These are phyloP conservation scores for Gonocerus acuteangulatus DNA, from an alignment of 2,888 invertebrate species.

Conservation along the genomic window DNA sequence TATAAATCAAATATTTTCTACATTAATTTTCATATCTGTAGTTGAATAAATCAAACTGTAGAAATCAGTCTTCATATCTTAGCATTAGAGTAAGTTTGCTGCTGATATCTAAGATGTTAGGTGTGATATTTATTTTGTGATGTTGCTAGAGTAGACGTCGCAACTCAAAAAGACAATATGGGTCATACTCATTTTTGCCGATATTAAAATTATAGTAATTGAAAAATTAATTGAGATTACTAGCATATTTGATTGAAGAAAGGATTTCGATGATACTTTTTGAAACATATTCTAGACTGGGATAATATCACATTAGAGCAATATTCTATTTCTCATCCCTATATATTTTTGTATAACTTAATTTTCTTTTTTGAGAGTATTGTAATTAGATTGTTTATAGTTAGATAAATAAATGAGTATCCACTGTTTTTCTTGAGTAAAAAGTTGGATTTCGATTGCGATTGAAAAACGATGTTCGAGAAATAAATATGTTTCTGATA, in stretches of 20 bases:
- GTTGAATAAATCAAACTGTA: conserved; percentile 1
- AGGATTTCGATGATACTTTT: neutral
- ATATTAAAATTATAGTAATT: neutral
- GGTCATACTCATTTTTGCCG: conserved; percentile 9
- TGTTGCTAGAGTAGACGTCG: conserved; percentile 12
- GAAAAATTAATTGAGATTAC: conserved; percentile 12
- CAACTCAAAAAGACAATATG: conserved; percentile 15
- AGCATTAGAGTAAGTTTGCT: conserved; percentile 3
- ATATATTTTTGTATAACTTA: conserved; percentile 19
- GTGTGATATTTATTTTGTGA: conserved; percentile 26
- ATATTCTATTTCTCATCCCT: conserved; percentile 6
- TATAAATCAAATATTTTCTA: conserved; percentile 9
- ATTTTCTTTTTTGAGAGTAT: conserved; percentile 10
- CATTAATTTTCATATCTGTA: conserved; percentile 20
- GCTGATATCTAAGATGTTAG: conserved; percentile 6
- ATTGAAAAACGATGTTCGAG: conserved; percentile 19
- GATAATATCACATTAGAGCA: conserved; percentile 10
- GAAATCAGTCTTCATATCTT: conserved; percentile 7
- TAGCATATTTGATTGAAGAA: conserved; percentile 4
- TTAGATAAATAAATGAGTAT: neutral
- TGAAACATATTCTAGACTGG: conserved; percentile 14
- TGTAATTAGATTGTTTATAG: neutral
- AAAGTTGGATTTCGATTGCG: conserved; percentile 3
- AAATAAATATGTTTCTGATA: neutral
- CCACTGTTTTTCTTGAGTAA: neutral